Base-by-base conservation (phyloP, 2,888 invertebrate species). In the Periphyllus acericola region DNA sequence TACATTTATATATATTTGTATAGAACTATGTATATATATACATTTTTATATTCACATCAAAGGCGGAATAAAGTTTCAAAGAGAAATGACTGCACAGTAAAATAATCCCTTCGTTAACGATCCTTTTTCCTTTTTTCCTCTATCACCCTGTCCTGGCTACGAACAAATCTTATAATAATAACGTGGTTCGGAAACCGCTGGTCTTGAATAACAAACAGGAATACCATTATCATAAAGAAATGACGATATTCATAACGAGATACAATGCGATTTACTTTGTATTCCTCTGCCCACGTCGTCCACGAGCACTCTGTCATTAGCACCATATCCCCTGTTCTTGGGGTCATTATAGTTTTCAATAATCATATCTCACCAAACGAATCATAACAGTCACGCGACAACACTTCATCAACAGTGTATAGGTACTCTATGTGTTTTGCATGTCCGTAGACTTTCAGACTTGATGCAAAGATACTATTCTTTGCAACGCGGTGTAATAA, bases 31-130 rank as follows among this genome's bases (percentile, higher is more conserved):
- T 81, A 87, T 80, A 80, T 81, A 81, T 80, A 87, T 81, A 87
- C 86, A 80, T 80, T 87, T 87, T 80, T 87, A 87, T 81, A 80
- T 87, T 87, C 80, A 87, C 81, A 87, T 87, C 87, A 87, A 87
- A 87, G 87, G 74, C 87, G 46, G 87, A 81, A 87, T 87, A 87
- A 87, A 87, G 87, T 87, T 87, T 87, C 87, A 87, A 87, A 87
- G 87, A 81, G 87, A 87, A 87, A 81, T 74, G 79, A 74, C 87
- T 81, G 87, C 74, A 72, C 80, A 72, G 87, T 87, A 87, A 87
- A 87, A 87, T 87, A 87, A 87, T 87, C 87, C 87, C 87, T 87
- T 87, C 87, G 87, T 87, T 87, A 87, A 87, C 87, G 87, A 87
- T 87, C 74, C 80, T 81, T 87, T 87, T 87, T 84, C 76, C 66